Percentiles rank a stretch among this genome's conserved stretches.
Evolutionary conservation across 2,113 vertebrate species (phyloP).

Genomic region (Rostratula benghalensis): DNA sequence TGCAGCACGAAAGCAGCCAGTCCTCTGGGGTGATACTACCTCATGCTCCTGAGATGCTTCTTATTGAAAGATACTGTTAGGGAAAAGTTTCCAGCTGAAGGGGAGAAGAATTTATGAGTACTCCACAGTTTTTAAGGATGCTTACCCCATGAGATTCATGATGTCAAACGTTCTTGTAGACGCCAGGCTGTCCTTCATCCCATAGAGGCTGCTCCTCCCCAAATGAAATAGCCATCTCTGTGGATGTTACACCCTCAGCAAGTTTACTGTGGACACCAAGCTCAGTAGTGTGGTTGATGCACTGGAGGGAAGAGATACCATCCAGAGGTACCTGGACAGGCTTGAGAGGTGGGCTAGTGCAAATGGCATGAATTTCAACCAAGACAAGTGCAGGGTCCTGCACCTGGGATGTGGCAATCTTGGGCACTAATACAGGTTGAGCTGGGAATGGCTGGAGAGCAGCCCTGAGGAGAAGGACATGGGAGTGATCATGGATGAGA

Average conservation of each 20-base stretch:
- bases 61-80: not conserved
- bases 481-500: too few species aligned
- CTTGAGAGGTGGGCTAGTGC: too few species aligned
- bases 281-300: too few species aligned
- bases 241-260: not conserved
- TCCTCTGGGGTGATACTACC: not conserved
- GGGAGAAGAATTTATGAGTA: not conserved
- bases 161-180: not conserved
- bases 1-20: not conserved
- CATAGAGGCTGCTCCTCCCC: not conserved
- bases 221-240: not conserved
- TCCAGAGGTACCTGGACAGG: too few species aligned
- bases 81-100: not conserved
- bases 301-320: too few species aligned
- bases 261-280: too few species aligned
- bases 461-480: too few species aligned
- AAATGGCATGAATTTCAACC: too few species aligned
- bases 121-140: not conserved
- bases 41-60: not conserved
- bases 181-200: not conserved
- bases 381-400: too few species aligned
- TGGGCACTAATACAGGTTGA: too few species aligned
- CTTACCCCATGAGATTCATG: not conserved
- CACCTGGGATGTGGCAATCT: too few species aligned
- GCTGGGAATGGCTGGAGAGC: too few species aligned